Base-by-base conservation (phyloP, 2,797 vertebrate genomes). In the Characodon lateralis region DNA sequence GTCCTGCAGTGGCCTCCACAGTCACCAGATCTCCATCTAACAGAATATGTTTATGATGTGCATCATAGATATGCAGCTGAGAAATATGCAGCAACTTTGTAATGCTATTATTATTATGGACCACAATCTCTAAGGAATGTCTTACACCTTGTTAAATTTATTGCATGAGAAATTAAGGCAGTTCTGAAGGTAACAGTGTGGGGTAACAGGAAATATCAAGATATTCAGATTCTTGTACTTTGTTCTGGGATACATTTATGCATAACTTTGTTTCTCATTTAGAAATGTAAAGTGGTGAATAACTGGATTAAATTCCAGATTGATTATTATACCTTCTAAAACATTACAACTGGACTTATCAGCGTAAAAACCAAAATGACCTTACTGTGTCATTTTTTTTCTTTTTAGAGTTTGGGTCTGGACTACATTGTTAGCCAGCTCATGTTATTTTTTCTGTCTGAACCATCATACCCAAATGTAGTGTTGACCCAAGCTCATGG, bases 401-500 rank as follows among this genome's bases (percentile, higher is more conserved):
- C 6, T 63, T 18, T 63, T 10, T 10, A 39, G 63, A 10, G 3
- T 31, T 87, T 80, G 82, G 73, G 22, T 73, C 43, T 1, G 31
- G 5, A 48, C 71, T 76, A 14, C 71, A 31, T 75, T 50, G 63
- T n/a, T 50, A 18, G 51, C 66, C 14, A 2, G 31, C 68, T 71
- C 78, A 46, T 58, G 12, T 58, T 65, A 6, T 69, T 79, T 72
- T 61, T 66, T 68, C 80, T 35, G 24, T 84, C 76, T 53, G 46
- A 74, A 79, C 86, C 72, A 77, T 77, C 80, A 85, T 65, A 85
- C 71, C 85, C 80, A 79, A 86, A 88, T 72, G 81, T 78, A 88
- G 84, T 77, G 81, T 88, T 92, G 90, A 93, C 83, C 79, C 79
- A 84, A 80, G 82, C 89, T 89, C 83, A 83, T 39, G 58, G 84